phyloP scores from a whole-genome alignment of 2,113 vertebrate species.

The Okapia johnstoni region DNA sequence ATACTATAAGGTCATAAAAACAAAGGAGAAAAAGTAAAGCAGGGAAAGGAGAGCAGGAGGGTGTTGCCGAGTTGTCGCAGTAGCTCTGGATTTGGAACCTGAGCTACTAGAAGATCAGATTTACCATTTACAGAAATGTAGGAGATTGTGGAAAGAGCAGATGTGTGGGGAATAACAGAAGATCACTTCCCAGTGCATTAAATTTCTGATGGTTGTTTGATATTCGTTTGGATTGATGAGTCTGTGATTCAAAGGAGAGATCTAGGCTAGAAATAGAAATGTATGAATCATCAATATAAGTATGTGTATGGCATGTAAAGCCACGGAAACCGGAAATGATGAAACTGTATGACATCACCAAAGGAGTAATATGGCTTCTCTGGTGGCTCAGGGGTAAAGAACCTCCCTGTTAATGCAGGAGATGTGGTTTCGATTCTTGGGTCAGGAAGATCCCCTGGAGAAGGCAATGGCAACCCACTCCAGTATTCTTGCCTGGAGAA shows the following conservation, averaged over 20 bases:
- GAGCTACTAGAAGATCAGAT: background rate
- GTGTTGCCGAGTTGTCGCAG: rapidly evolving
- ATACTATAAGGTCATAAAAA: too few relatives aligned
- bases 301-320: background rate
- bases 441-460: background rate
- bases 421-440: background rate
- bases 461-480: background rate
- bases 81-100: background rate
- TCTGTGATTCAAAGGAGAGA: background rate
- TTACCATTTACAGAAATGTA: background rate
- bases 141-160: background rate
- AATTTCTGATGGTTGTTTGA: background rate
- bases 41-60: background rate
- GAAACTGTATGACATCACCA: background rate
- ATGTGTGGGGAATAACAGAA: rapidly evolving
- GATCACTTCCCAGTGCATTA: background rate
- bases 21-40: background rate
- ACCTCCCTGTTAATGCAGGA: background rate
- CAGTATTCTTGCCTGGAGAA: too few relatives aligned
- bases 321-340: rapidly evolving
- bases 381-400: background rate
- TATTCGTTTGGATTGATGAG: background rate
- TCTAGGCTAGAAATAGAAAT: background rate
- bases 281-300: background rate
- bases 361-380: background rate